Base-by-base conservation (phyloP, 2,113 vertebrate species). In the Turnix velox region DNA sequence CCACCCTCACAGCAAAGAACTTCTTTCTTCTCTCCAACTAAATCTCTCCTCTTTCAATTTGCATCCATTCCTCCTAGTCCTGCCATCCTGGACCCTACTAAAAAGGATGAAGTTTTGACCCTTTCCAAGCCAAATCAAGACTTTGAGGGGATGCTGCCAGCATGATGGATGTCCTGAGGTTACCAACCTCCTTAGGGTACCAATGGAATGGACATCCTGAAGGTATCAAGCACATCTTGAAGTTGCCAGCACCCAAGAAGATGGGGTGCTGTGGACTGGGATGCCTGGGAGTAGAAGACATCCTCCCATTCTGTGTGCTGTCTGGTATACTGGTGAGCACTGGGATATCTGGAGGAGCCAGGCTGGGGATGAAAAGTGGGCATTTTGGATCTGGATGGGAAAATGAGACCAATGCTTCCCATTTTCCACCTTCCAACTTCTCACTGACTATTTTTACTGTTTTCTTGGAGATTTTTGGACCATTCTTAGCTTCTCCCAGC, bases 311-410 rank as follows among this genome's bases (percentile, higher is more conserved):
- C 15, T 25, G 8, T 4, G 33, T 22, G 23, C 10, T 51, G 46
- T 20, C 40, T 59, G 39, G 23, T n/a, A 4, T 25, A 7, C 7
- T n/a, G 37, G 25, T 37, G 75, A 23, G 10, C 28, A 7, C 1
- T 54, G 61, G 66, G 58, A 3, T 8, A 5, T 5, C 1, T 2
- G 22, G 3, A 11, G 9, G 1, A 58, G 24, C 19, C 3, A 2
- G 25, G n/a, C 20, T 52, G 59, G 12, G 35, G 37, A 1, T 7
- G 39, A 25, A 22, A 16, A 46, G 16, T 28, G 7, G 40, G 25
- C 0, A 4, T 22, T 33, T 14, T 72, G 55, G 46, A 43, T 22
- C 58, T 67, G 27, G 28, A 23, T 30, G 73, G 63, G 43, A 68
- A 13, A 2, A 2, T 7, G 14, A 40, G 24, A 25, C 4, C 17